Evolutionary conservation across 2,888 invertebrate species (phyloP).

Genomic region (Hymenopus coronatus): DNA sequence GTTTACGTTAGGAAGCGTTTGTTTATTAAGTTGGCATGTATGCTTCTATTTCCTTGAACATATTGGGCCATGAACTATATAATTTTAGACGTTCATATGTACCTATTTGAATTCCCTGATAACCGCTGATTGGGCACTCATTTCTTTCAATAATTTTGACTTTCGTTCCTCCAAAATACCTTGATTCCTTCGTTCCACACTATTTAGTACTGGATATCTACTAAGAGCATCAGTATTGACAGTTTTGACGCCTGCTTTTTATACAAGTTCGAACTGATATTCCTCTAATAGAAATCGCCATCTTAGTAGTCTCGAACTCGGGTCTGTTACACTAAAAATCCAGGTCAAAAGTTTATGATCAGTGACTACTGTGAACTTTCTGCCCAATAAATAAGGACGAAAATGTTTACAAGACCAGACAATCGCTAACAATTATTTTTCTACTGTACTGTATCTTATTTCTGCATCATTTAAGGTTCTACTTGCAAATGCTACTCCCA

Average conservation of each 20-base stretch:
- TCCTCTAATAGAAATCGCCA: constrained; percentile 34
- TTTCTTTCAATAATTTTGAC: not conserved
- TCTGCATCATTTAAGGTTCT: not conserved
- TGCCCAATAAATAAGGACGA: not conserved
- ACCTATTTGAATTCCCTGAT: constrained; percentile 1
- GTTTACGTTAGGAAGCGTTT: too few relatives aligned
- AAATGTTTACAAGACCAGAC: not conserved
- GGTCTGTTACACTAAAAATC: not conserved
- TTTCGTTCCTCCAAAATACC: too few relatives aligned
- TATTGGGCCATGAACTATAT: too few relatives aligned
- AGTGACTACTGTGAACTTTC: not conserved
- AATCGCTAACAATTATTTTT: not conserved
- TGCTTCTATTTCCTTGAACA: too few relatives aligned
- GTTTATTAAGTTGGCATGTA: too few relatives aligned
- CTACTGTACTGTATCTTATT: not conserved
- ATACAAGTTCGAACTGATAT: constrained; percentile 39
- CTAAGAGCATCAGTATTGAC: constrained; percentile 32
- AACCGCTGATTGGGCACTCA: not conserved
- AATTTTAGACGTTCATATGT: too few relatives aligned
- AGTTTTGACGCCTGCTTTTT: constrained; percentile 37
- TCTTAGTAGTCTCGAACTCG: not conserved
- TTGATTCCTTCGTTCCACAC: not conserved
- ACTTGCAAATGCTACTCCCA: not conserved
- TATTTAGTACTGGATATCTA: not conserved
- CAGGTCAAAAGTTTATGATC: not conserved